Percentiles rank a stretch among this genome's conserved stretches.
Evolutionary conservation across 2,113 vertebrate genomes (phyloP).

Genomic region (Ictalurus furcatus): DNA sequence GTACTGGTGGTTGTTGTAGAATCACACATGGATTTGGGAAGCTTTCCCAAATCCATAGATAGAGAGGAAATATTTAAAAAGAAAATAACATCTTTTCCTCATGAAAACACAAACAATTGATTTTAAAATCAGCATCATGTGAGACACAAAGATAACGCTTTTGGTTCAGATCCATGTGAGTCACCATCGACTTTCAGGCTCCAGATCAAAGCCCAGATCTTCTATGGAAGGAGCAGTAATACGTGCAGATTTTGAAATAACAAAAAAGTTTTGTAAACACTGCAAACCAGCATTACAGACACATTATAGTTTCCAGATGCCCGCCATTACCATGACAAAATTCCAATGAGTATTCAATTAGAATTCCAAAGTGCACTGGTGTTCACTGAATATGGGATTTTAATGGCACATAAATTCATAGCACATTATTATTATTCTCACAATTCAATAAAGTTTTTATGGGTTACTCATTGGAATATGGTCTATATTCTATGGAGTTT

Average conservation of each 20-base stretch:
- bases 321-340: neutral
- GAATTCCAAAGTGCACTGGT: neutral
- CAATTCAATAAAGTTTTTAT: neutral
- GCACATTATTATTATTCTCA: neutral
- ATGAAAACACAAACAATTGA: neutral
- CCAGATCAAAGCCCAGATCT: slow-evolving; percentile 2
- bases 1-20: neutral
- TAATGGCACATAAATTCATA: neutral
- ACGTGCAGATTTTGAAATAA: neutral
- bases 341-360: neutral
- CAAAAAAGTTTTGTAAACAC: neutral
- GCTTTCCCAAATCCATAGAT: neutral
- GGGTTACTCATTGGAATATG: neutral
- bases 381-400: neutral
- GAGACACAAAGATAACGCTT: neutral
- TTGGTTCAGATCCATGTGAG: neutral
- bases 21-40: neutral
- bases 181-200: neutral
- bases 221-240: neutral
- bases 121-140: neutral
- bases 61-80: neutral
- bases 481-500: neutral
- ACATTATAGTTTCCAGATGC: neutral
- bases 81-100: slow-evolving; percentile 10
- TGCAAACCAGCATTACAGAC: neutral